Conservation (phyloP, 2,113 vertebrate species). For the Poecilia latipinna region DNA sequence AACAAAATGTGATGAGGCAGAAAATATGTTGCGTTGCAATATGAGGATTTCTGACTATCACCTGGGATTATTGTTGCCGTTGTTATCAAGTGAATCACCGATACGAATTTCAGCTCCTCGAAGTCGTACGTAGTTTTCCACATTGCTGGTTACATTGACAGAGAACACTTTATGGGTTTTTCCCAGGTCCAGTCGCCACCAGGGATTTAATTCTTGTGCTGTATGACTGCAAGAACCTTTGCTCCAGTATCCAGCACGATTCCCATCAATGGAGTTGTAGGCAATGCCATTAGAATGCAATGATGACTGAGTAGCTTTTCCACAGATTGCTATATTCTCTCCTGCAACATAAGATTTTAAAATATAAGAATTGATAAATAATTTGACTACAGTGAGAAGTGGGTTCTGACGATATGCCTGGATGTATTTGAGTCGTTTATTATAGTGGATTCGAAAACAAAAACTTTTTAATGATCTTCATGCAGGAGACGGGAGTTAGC, state of each 20-base stretch:
- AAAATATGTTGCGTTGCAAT: no score
- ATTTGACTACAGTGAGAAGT: neutral
- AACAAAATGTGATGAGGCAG: no score
- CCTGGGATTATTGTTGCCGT: conserved; percentile 63
- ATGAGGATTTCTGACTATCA: neutral
- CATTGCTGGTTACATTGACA: conserved; percentile 37
- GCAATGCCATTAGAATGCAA: fast-evolving
- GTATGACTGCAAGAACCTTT: conserved; percentile 40
- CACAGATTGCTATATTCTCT: conserved; percentile 52
- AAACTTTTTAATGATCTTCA: no score
- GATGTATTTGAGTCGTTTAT: no score
- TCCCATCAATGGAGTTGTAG: conserved; percentile 50
- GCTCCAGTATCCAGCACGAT: neutral
- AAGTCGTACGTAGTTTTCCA: neutral
- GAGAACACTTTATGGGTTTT: conserved; percentile 48
- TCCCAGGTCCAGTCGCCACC: conserved; percentile 59
- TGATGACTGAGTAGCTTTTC: conserved; percentile 60
- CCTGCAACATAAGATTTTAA: neutral
- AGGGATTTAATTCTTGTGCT: neutral
- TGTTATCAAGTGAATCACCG: conserved; percentile 34
- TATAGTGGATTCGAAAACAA: no score
- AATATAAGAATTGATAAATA: neutral
- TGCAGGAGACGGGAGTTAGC: no score
- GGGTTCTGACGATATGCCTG: no score
- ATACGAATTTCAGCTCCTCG: conserved; percentile 19